These are phyloP conservation scores for Xenops minutus DNA, from an alignment of 2,797 vertebrate genomes.

Conservation along the genomic window DNA sequence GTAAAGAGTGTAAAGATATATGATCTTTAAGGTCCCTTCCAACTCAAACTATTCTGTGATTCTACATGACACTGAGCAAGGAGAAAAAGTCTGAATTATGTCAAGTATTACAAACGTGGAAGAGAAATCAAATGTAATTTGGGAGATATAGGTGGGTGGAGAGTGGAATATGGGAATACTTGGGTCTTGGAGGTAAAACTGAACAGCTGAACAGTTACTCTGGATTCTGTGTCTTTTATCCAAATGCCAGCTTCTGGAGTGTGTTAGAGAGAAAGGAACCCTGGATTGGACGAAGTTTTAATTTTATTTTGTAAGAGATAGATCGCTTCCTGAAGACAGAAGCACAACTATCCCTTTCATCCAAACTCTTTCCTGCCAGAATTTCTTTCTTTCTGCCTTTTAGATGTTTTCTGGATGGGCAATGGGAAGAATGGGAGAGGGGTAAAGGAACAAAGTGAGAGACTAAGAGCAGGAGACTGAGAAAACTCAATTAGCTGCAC, in stretches of 20 bases:
- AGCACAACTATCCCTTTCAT: not conserved
- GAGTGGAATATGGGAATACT: not conserved
- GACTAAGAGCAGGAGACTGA: not conserved
- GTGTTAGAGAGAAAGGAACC: not conserved
- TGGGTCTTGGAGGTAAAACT: not conserved
- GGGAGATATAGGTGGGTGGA: not conserved
- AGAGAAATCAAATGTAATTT: not conserved
- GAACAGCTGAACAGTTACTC: not conserved
- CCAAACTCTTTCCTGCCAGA: not conserved
- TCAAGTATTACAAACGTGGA: fast-evolving
- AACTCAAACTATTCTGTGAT: not conserved
- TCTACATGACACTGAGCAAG: not conserved
- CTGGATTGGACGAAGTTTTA: not conserved
- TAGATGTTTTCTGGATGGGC: not conserved
- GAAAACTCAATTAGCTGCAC: not conserved
- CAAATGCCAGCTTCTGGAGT: fast-evolving
- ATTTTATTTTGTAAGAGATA: not conserved
- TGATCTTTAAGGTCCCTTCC: not conserved
- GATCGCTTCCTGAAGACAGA: not conserved
- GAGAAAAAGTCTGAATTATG: not conserved
- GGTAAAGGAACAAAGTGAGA: not conserved
- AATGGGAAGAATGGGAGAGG: not conserved
- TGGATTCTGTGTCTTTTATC: not conserved
- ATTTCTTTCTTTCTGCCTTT: not conserved
- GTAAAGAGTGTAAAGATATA: not conserved